These are phyloP conservation scores for Paratrypauchen microcephalus DNA, from an alignment of 2,797 vertebrate species.

Conservation along the genomic window DNA sequence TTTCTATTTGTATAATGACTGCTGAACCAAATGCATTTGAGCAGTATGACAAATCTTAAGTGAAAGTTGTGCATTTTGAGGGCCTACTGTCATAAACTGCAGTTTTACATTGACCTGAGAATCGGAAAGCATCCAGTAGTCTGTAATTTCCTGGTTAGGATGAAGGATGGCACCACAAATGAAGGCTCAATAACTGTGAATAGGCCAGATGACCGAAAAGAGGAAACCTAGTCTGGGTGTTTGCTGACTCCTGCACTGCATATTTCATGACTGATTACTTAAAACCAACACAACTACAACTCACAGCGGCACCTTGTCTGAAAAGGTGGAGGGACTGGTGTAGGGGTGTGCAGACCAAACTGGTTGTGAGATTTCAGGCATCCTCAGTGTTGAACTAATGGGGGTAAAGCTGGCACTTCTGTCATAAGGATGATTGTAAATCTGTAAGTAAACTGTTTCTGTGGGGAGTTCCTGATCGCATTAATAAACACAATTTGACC, in stretches of 20 bases:
- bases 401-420: constrained; percentile 68
- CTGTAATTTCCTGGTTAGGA: constrained; percentile 37
- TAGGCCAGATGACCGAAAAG: constrained; percentile 40
- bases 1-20: constrained; percentile 66
- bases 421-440: constrained; percentile 75
- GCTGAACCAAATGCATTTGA: constrained; percentile 74
- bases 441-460: constrained; percentile 73
- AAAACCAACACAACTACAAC: constrained; percentile 36
- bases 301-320: constrained; percentile 24
- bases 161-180: constrained; percentile 69
- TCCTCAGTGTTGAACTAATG: constrained; percentile 55
- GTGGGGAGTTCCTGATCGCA: constrained; percentile 77
- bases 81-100: constrained; percentile 50
- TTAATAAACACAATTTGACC: constrained; percentile 79
- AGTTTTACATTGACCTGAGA: constrained; percentile 46
- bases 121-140: constrained; percentile 46
- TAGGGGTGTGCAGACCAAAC: constrained; percentile 40
- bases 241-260: constrained; percentile 37
- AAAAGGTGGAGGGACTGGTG: constrained; percentile 42
- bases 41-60: constrained; percentile 63
- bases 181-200: constrained; percentile 65
- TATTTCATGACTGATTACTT: constrained; percentile 36
- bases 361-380: constrained; percentile 48
- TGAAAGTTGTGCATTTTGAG: constrained; percentile 43
- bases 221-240: constrained; percentile 33